Evolutionary conservation across 2,888 invertebrate genomes (phyloP), one percentile per base, ranked within the genome.

Genomic region (Drosophila birchii): DNA sequence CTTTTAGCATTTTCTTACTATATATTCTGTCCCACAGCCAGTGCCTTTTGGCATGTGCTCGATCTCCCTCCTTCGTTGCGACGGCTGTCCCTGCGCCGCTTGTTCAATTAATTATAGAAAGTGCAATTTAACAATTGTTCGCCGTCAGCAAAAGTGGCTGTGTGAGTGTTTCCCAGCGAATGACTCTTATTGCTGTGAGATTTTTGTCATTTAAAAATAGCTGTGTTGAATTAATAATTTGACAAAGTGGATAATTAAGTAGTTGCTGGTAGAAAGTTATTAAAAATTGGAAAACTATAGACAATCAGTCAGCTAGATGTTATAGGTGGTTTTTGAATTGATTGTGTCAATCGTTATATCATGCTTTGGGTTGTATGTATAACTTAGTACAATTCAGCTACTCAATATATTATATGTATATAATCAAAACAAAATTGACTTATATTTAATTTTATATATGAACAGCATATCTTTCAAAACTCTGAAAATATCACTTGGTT

Each of bases 71-170:
- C 29, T 29, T 44, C 8, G 53, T n/a, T 29, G 38, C 44, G 38
- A 29, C 11, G 2, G 20, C 53, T 54, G 20, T 36, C 59, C 51
- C 62, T 63, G 47, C 36, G 14, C 38, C 29, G 18, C 18, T 43
- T 32, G 49, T 49, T 44, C 32, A 32, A 59, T 53, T 81, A 67
- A 59, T 51, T 60, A 61, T 58, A 14, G 55, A 79, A 61, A 76
- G 61, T 68, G 49, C 54, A 68, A 57, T 56, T 68, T 53, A 11
- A n/a, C 39, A 38, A 54, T 67, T 67, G 41, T 43, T 61, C 34
- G 56, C 39, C 47, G 47, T 55, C 70, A 36, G 36, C 29, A 68
- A 36, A 14, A 20, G 20, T 18, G 20, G 3, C 14, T 14, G 18
- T 34, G 32, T 55, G 18, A 36, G 36, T 36, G 41, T 14, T 39